Conservation (phyloP, 2,888 invertebrate genomes). For the Cryptops parisi region DNA sequence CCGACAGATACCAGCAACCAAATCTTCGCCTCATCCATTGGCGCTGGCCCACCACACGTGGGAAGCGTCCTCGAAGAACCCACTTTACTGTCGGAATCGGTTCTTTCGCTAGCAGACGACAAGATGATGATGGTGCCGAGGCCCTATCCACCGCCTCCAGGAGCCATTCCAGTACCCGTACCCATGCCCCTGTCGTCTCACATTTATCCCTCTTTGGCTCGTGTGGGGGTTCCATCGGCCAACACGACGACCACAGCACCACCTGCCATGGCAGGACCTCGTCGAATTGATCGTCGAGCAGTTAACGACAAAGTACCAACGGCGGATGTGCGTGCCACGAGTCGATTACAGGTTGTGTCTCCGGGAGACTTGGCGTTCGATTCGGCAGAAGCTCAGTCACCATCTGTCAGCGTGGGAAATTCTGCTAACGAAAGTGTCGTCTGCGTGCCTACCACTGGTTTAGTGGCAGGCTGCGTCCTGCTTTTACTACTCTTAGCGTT, state of each 20-base stretch:
- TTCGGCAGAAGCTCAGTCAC: conserved; percentile 56
- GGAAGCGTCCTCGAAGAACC: conserved; percentile 42
- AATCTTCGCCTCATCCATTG: conserved; percentile 22
- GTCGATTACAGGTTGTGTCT: conserved; percentile 35
- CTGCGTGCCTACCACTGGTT: conserved; percentile 86
- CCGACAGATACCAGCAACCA: too few relatives aligned
- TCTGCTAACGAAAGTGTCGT: conserved; percentile 61
- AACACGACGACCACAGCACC: conserved; percentile 34
- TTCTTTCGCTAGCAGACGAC: conserved; percentile 30
- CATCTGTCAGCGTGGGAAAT: conserved; percentile 71
- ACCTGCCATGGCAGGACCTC: conserved; percentile 18
- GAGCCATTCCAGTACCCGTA: conserved; percentile 7
- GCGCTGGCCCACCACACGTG: conserved; percentile 42
- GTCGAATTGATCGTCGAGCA: conserved; percentile 3
- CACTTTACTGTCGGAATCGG: conserved; percentile 63
- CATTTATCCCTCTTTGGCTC: conserved; percentile 15
- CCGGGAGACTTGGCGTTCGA: conserved; percentile 42
- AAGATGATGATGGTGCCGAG: neutral
- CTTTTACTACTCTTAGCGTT: conserved; percentile 72
- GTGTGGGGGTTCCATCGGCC: conserved; percentile 17
- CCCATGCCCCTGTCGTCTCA: conserved; percentile 10
- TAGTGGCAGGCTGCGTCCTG: conserved; percentile 83
- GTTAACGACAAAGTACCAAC: conserved; percentile 77
- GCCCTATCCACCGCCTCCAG: neutral
- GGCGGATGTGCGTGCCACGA: conserved; percentile 36